Base-by-base conservation (phyloP, 2,113 vertebrate genomes). In the Tragelaphus strepsiceros region DNA sequence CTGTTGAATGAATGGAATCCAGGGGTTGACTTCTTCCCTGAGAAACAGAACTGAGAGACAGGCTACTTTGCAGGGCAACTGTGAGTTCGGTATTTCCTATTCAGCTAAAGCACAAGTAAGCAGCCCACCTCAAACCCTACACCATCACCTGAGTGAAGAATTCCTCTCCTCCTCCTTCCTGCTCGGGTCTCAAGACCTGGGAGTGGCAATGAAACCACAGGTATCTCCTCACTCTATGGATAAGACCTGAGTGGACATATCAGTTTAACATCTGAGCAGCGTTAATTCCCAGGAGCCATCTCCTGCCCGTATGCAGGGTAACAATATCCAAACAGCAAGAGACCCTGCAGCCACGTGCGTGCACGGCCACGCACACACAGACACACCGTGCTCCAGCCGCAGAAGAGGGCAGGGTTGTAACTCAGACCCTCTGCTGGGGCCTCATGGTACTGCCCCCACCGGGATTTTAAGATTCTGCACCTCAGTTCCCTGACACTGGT, bases 261-360 rank as follows among this genome's bases (percentile, higher is more conserved):
- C 87, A 26, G 71, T 61, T 97, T 94, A 91, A 78, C 90, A 93
- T 92, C 87, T 88, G 92, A 97, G 59, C 64, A 86, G 89, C 35
- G 46, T 32, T 88, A 35, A 64, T 82, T 74, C 62, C 87, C 21
- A 95, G 64, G 43, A 93, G 80, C 56, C 14, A 59, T 77, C 53
- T 90, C 62, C 49, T 84, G 9, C 64, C 67, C 46, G 51, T 71
- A 46, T 22, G 77, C n/a, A 78, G 22, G 26, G 35, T 97, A 96
- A 96, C 53, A 87, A 26, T 51, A 90, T 26, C 84, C 83, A 87
- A 81, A 80, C 5, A 93, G 58, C 15, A 56, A 74, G 7, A 49
- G 3, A 85, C 21, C 11, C 39, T 82, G 24, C 11, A 35, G 67
- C 67, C 10, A 11, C 11, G 26, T 0, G 26, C 51, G 14, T 1